These are phyloP conservation scores for Notospermus geniculatus DNA, from an alignment of 1,140 invertebrate genomes.

Conservation along the genomic window DNA sequence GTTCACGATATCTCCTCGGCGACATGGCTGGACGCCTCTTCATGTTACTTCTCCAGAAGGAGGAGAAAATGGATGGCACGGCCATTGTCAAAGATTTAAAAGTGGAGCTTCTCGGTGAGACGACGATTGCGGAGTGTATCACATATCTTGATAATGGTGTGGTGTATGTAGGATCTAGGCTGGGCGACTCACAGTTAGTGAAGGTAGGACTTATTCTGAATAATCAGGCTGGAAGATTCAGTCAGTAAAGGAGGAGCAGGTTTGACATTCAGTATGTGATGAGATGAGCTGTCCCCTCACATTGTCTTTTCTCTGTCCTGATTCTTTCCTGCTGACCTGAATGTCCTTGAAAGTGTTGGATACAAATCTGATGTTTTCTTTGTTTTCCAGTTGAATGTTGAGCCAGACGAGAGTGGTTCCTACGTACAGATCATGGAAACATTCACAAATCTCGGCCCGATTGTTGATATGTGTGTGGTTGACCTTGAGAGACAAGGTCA, in stretches of 20 bases:
- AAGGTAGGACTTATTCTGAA: conserved; percentile 59
- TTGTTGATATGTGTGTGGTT: conserved; percentile 92
- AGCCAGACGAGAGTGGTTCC: conserved; percentile 79
- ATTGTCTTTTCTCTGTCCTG: no score
- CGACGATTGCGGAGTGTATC: conserved; percentile 95
- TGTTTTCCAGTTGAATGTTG: conserved; percentile 67
- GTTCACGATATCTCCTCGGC: conserved; percentile 87
- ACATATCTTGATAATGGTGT: conserved; percentile 99
- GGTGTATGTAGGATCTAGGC: conserved; percentile 91
- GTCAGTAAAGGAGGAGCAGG: no score
- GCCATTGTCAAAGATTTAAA: conserved; percentile 84
- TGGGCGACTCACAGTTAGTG: conserved; percentile 95
- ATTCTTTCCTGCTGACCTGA: not conserved
- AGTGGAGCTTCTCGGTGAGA: conserved; percentile 80
- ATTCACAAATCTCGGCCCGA: conserved; percentile 95
- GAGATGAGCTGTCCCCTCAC: no score
- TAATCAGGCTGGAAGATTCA: no score
- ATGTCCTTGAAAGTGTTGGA: not conserved
- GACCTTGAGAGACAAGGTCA: conserved; percentile 95
- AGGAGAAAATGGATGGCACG: conserved; percentile 74
- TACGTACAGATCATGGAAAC: conserved; percentile 94
- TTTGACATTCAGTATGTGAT: no score
- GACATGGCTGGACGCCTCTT: conserved; percentile 94
- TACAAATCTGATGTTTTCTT: conserved; percentile 1
- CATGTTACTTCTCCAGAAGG: conserved; percentile 90